Conservation (phyloP, 2,797 vertebrate genomes). For the Simalia tracyae region DNA sequence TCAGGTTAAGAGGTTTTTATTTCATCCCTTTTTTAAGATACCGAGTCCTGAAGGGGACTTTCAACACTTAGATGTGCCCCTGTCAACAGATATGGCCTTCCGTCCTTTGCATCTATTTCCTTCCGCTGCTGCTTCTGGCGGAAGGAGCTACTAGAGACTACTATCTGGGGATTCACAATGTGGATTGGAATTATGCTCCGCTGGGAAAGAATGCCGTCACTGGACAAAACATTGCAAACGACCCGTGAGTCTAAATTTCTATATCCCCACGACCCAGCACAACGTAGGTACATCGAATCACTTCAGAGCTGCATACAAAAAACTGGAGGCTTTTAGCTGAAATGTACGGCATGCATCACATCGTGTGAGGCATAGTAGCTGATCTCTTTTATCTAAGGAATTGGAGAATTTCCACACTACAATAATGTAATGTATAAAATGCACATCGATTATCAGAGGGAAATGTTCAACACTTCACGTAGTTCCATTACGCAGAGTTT, state of each 20-base stretch:
- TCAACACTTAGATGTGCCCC: constrained; percentile 21
- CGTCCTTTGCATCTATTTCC: constrained; percentile 43
- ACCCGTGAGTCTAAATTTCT: constrained; percentile 58
- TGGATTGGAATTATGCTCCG: constrained; percentile 75
- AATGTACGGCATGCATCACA: not conserved
- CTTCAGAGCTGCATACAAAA: not conserved
- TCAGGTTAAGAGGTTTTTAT: not conserved
- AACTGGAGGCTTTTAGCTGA: not conserved
- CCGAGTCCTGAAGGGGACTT: not conserved
- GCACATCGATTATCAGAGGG: rapidly evolving
- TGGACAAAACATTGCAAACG: constrained; percentile 45
- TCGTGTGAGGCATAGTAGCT: constrained; percentile 53
- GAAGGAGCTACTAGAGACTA: constrained; percentile 64
- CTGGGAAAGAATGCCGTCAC: constrained; percentile 62
- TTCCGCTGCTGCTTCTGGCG: constrained; percentile 17
- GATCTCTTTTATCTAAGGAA: constrained; percentile 38
- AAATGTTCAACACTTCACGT: not conserved
- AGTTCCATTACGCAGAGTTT: not conserved
- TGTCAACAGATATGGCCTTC: not conserved
- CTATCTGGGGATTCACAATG: constrained; percentile 71
- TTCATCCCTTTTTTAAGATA: not conserved
- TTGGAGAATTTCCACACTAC: constrained; percentile 11
- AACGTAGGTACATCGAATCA: not conserved
- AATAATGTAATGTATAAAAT: not conserved
- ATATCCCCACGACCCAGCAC: not conserved